Evolutionary conservation across 2,888 invertebrate genomes (phyloP).

Genomic region (Epistrophe grossulariae): DNA sequence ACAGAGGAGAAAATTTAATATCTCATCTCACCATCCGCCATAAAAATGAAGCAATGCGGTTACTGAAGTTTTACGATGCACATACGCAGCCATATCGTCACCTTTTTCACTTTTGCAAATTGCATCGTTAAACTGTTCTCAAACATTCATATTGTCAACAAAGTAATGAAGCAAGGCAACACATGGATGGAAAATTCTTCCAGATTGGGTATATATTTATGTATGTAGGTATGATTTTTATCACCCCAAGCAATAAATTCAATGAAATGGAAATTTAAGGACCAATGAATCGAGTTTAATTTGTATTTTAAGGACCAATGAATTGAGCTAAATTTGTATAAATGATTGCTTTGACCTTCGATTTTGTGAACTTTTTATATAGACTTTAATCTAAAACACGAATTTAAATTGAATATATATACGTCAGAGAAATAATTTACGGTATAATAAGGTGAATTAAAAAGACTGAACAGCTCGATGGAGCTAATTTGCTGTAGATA

Average conservation of each 20-base stretch:
- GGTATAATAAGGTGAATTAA: too few relatives aligned
- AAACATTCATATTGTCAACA: slow-evolving; percentile 63
- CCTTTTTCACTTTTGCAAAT: slow-evolving; percentile 73
- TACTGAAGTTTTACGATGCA: slow-evolving; percentile 63
- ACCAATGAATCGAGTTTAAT: slow-evolving; percentile 20
- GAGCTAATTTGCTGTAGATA: too few relatives aligned
- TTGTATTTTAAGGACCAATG: slow-evolving; percentile 50
- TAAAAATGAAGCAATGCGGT: slow-evolving; percentile 43
- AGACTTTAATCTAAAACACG: background rate
- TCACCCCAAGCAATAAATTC: slow-evolving; percentile 49
- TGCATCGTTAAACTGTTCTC: slow-evolving; percentile 66
- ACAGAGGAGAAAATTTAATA: slow-evolving; percentile 60
- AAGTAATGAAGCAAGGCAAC: slow-evolving; percentile 61
- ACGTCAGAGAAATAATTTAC: too few relatives aligned
- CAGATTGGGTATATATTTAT: slow-evolving; percentile 9
- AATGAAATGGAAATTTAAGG: slow-evolving; percentile 66
- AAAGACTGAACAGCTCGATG: too few relatives aligned
- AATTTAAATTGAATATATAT: background rate
- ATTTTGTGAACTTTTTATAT: background rate
- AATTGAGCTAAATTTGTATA: slow-evolving; percentile 13
- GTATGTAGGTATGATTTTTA: slow-evolving; percentile 44
- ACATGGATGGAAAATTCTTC: slow-evolving; percentile 60
- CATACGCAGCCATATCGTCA: slow-evolving; percentile 71
- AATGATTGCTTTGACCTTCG: slow-evolving; percentile 11
- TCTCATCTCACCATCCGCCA: slow-evolving; percentile 44